Evolutionary conservation across 2,888 invertebrate species (phyloP), one percentile per base, ranked within the genome.

Genomic region (Tolmerus cingulatus): DNA sequence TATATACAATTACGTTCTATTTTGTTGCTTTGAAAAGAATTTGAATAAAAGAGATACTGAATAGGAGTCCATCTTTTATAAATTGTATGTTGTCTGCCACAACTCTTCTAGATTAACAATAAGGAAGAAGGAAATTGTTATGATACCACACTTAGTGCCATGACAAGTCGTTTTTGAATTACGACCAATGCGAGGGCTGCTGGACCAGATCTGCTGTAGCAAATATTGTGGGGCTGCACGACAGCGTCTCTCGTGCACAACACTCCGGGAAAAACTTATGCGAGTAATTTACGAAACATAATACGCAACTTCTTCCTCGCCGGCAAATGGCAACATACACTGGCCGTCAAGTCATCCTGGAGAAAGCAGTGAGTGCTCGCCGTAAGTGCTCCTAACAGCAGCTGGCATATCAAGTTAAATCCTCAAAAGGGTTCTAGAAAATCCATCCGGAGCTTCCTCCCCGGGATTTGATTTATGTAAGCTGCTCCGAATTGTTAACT

Each of bases 401-500:
- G 37, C 78, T 78, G 40, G 51, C 55, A 55, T 66, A 66, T 51
- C 23, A 79, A 79, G 79, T 79, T 27, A 46, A 79, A 79, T 79
- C 46, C 40, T 30, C 79, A 37, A 79, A 51, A 79, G 79, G 79
- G 51, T 51, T 79, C 51, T 79, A 27, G n/a, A 51, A 79, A 79
- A 66, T 66, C 66, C 66, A 66, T 66, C 23, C 66, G 66, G 66
- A 66, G 66, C 66, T 66, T 66, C 23, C 51, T 51, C 79, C 23
- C 51, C 51, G 46, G 51, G 51, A 79, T 79, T 79, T 79, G 79
- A 79, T 79, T 79, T 79, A 79, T 79, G 40, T 27, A 46, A 79
- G 51, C 79, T 79, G 46, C 51, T 79, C 51, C 23, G 51, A 79
- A 79, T 79, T 46, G 79, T 79, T 79, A 79, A 79, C 79, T 79